Percentiles rank a stretch among this genome's conserved stretches.
Evolutionary conservation across 2,113 vertebrate genomes (phyloP).

Genomic region (Aix galericulata): DNA sequence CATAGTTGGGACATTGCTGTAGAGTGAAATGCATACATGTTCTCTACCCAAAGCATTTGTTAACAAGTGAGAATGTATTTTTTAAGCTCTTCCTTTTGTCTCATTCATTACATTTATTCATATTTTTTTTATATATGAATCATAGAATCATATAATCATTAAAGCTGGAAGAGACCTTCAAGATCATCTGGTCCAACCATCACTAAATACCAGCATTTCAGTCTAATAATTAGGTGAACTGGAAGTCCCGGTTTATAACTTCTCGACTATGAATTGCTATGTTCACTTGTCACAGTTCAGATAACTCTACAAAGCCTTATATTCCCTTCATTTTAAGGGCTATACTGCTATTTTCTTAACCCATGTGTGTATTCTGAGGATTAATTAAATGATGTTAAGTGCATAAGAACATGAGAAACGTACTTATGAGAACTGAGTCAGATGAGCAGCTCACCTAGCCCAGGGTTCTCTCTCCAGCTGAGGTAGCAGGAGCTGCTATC

Average conservation of each 20-base stretch:
- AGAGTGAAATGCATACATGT: neutral
- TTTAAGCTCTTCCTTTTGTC: neutral
- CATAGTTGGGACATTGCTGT: neutral
- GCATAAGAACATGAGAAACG: neutral
- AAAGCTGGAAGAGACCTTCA: too few relatives aligned
- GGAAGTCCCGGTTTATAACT: neutral
- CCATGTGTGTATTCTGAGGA: neutral
- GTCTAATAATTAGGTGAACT: neutral
- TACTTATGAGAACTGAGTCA: neutral
- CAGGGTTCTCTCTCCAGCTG: neutral
- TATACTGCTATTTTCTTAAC: neutral
- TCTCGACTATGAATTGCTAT: neutral
- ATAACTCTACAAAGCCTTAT: neutral
- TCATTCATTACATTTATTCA: neutral
- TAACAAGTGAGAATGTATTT: neutral
- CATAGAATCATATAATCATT: too few relatives aligned
- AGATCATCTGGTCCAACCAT: too few relatives aligned
- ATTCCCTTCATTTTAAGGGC: neutral
- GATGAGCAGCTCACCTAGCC: neutral
- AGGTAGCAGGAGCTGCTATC: neutral
- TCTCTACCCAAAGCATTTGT: neutral
- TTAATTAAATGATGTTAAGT: neutral
- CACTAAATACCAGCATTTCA: neutral
- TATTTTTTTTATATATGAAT: neutral
- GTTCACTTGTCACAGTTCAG: neutral